Conservation (phyloP, 2,113 vertebrate genomes). For the Gadus macrocephalus region DNA sequence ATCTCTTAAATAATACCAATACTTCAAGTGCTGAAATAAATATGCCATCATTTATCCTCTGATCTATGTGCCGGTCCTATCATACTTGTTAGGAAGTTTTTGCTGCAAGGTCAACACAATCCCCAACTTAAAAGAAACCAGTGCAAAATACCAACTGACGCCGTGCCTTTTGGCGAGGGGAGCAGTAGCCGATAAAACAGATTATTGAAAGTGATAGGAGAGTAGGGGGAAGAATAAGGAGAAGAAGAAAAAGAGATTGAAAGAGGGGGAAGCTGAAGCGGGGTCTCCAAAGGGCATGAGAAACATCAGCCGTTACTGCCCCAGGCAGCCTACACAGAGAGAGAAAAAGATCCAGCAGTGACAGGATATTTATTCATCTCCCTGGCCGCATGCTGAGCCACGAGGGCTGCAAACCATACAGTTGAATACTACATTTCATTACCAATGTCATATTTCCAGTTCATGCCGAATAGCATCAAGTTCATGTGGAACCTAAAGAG, state of each 20-base stretch:
- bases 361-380: slow-evolving; percentile 53
- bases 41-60: no score
- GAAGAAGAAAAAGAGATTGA: not conserved
- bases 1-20: no score
- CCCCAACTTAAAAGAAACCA: no score
- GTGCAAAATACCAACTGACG: no score
- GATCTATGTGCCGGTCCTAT: no score
- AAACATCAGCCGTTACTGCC: slow-evolving; percentile 54
- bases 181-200: not conserved
- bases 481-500: no score
- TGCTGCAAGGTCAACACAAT: no score
- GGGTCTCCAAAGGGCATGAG: slow-evolving; percentile 32
- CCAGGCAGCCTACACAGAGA: slow-evolving; percentile 51
- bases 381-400: slow-evolving; percentile 39
- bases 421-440: slow-evolving; percentile 36
- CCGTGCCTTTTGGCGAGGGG: no score
- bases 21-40: no score
- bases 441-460: not conserved
- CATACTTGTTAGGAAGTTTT: no score
- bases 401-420: slow-evolving; percentile 40
- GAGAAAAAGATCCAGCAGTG: slow-evolving; percentile 22
- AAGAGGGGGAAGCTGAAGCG: slow-evolving; percentile 34
- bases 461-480: slow-evolving; percentile 2
- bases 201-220: not conserved
- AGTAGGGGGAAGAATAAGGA: not conserved